Base-by-base conservation (phyloP, 2,888 invertebrate genomes). In the Sarcophaga variegata region DNA sequence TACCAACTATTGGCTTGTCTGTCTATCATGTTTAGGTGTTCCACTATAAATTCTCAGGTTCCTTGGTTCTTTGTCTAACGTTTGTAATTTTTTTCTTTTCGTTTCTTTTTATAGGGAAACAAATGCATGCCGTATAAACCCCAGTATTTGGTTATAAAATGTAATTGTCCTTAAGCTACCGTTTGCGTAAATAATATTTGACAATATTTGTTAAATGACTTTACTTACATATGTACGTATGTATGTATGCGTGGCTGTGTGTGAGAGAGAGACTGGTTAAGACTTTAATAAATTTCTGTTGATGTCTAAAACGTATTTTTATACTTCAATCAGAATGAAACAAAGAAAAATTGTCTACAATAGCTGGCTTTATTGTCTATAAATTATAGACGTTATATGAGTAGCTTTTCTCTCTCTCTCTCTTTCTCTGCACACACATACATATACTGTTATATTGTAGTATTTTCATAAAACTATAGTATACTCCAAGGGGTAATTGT, bases 161-260 rank as follows among this genome's bases (percentile, higher is more conserved):
- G 37, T 37, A 37, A 37, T 37, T 71, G 20, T 47, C 70, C 81
- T 45, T 25, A 60, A 81, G 80, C 81, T 27, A 81, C 47, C 37
- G 64, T 70, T 54, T 54, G 80, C 54, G 85, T 81, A 88, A 86
- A 86, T 83, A 81, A 86, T 82, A 85, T 83, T 85, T 81, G 85
- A 85, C 75, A 88, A 72, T 88, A 86, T 79, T 88, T 86, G 83
- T 74, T 83, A 63, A 78, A 66, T 78, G 54, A 14, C 17, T 54
- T 54, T 54, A 14, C 54, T 17, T 54, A 54, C 12, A 2, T 14
- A 49, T 14, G 0, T 14, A 54, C 0, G 17, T 54, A 54, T 54
- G 14, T 4, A 10, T 54, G 17, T 54, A 14, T 54, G 12, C 17
- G 1, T 54, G 54, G 0, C 2, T 49, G 54, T 3, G 54, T 11